Evolutionary conservation across 2,113 vertebrate species (phyloP).

Genomic region (Perca schrenkii): DNA sequence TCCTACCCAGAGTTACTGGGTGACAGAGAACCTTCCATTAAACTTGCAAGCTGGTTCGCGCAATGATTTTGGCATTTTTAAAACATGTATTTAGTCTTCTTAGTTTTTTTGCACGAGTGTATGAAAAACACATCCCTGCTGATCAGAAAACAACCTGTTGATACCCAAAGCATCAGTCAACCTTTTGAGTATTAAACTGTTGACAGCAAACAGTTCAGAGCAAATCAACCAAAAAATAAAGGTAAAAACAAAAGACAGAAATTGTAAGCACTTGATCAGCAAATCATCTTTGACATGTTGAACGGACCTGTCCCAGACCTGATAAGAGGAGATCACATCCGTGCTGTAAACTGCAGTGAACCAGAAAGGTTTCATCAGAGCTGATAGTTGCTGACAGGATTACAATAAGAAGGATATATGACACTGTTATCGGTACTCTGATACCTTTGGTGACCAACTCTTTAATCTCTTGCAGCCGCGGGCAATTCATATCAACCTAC

Average conservation of each 20-base stretch:
- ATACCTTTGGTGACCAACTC: constrained; percentile 39
- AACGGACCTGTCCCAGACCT: constrained; percentile 2
- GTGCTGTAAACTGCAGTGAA: constrained; percentile 13
- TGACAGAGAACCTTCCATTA: neutral
- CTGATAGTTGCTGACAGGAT: constrained; percentile 41
- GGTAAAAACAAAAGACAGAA: constrained; percentile 14
- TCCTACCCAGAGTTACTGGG: neutral
- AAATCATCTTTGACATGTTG: constrained; percentile 10
- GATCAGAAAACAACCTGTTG: neutral
- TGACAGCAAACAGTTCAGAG: neutral
- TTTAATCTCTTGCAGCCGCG: constrained; percentile 4
- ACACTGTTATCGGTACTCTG: constrained; percentile 39
- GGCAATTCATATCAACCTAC: neutral
- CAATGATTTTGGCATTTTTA: constrained; percentile 8
- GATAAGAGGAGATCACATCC: constrained; percentile 19
- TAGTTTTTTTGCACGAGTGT: too few species aligned
- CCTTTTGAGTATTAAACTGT: neutral
- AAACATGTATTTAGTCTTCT: neutral
- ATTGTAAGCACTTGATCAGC: neutral
- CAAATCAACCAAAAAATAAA: constrained; percentile 1
- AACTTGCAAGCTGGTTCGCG: too few species aligned
- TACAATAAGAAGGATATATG: constrained; percentile 28
- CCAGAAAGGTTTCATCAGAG: constrained; percentile 44
- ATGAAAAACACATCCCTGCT: neutral
- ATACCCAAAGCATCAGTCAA: constrained; percentile 6